Evolutionary conservation across 2,797 vertebrate species (phyloP).

Genomic region (Alectoris magna): DNA sequence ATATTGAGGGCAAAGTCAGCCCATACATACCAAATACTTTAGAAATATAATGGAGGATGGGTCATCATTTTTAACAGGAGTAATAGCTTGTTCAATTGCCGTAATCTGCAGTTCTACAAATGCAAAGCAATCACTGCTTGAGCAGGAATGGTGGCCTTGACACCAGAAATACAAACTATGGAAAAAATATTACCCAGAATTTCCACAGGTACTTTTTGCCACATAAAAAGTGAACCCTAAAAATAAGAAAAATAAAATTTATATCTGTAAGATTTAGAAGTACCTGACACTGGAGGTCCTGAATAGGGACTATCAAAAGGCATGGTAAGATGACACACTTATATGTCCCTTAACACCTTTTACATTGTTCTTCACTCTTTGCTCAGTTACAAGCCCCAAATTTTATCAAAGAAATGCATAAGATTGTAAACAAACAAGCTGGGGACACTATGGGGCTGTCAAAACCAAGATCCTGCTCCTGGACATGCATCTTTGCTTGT

Average conservation of each 20-base stretch:
- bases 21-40: not conserved
- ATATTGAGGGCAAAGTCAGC: not conserved
- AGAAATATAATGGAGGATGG: not conserved
- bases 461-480: not conserved
- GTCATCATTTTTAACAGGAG: conserved; percentile 14
- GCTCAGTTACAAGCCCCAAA: not conserved
- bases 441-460: not conserved
- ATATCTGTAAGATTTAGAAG: not conserved
- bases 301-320: not conserved
- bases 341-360: not conserved
- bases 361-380: not conserved
- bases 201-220: not conserved
- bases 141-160: not conserved
- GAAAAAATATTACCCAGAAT: not conserved
- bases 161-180: not conserved
- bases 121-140: not conserved
- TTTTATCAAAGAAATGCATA: not conserved
- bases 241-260: not conserved
- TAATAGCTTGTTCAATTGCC: not conserved
- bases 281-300: not conserved
- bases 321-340: not conserved
- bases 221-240: not conserved
- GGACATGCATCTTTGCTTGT: not conserved
- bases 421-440: not conserved
- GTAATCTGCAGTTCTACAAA: not conserved